These are phyloP conservation scores for Piaya cayana DNA, from an alignment of 2,113 vertebrate genomes.

Conservation along the genomic window DNA sequence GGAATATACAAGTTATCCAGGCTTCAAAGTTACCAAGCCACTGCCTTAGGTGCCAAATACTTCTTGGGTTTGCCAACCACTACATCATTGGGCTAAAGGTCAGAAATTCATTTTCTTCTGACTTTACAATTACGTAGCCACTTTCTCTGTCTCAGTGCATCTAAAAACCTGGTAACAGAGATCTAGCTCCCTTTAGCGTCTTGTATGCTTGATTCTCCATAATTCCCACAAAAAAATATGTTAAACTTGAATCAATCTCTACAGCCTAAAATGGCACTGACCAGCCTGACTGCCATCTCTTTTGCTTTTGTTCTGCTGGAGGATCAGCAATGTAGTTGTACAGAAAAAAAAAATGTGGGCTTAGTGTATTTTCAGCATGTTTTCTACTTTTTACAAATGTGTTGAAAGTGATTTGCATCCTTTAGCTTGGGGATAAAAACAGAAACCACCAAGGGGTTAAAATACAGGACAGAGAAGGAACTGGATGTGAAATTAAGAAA, in stretches of 20 bases:
- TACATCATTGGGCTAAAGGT: background rate
- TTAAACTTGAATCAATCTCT: background rate
- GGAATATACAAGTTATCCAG: background rate
- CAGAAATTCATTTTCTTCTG: slow-evolving; percentile 11
- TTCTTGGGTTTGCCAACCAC: background rate
- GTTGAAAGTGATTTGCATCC: background rate
- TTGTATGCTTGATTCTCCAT: background rate
- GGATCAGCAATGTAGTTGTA: background rate
- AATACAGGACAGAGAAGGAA: background rate
- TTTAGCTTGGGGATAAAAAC: background rate
- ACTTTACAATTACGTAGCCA: background rate
- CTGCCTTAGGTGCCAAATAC: background rate
- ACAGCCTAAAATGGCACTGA: background rate
- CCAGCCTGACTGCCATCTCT: background rate
- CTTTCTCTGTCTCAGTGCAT: slow-evolving; percentile 1
- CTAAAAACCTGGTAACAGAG: slow-evolving; percentile 1
- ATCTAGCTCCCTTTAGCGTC: background rate
- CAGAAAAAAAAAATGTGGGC: background rate
- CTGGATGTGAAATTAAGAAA: slow-evolving; percentile 48
- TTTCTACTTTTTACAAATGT: background rate
- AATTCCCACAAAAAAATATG: background rate
- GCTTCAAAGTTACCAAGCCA: background rate
- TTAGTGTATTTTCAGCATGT: rapidly evolving
- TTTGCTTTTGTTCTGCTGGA: background rate
- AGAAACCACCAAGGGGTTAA: background rate